Base-by-base conservation (phyloP, 1,140 invertebrate genomes). In the Drosophila grimshawi region DNA sequence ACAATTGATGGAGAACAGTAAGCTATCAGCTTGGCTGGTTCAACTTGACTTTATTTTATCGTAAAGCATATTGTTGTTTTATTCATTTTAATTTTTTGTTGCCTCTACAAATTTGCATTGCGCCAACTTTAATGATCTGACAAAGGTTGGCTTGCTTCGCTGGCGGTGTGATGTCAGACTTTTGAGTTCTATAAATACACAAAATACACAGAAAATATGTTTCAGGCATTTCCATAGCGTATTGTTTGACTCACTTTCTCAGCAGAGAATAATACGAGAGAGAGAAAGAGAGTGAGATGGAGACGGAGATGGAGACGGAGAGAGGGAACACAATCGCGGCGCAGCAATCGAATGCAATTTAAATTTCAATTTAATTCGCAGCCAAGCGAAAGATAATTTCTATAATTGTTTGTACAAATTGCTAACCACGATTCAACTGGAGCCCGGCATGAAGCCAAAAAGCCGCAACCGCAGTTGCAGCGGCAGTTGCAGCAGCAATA, bases 331-430 rank as follows among this genome's bases (percentile, higher is more conserved):
- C 78, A 72, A 86, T 86, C 82, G 72, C 66, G 51, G 30, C 48
- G 60, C 64, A 10, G 57, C 72, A 75, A 85, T 86, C 81, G 83
- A 88, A 80, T 88, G 83, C 83, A 86, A 86, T 88, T 86, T 88
- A 85, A 89, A 89, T 89, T 89, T 89, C 85, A 89, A 89, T 89
- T 89, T 89, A 89, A 89, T 89, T 89, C 80, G 78, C 70, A 70
- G 56, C 64, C 70, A 76, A 76, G 80, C 79, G 70, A 89, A 83
- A 89, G 85, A 89, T 89, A 89, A 89, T 89, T 89, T 89, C 80
- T 89, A 89, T 89, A 89, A 89, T 89, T 89, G 85, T 89, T 86
- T 89, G 70, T 83, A 89, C 85, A 89, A 89, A 89, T 89, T 89
- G 80, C 70, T 78, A 82, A 78, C 85, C 86, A 89, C 83, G 80